phyloP scores from a whole-genome alignment of 1,140 invertebrate genomes.

The Lepidotrigona ventralis region DNA sequence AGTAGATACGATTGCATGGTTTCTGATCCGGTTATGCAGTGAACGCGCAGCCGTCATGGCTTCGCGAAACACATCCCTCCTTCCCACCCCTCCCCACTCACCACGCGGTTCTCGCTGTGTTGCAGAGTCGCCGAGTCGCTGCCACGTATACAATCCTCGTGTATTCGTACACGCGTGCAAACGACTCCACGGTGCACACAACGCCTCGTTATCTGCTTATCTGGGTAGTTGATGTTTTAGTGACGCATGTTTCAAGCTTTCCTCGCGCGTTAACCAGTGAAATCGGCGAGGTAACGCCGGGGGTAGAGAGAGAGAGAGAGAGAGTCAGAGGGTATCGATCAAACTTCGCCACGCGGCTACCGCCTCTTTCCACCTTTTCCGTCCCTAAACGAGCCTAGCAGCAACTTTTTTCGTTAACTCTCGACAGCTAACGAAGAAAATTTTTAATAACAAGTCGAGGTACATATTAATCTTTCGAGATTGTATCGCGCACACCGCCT shows the following conservation, averaged over 20 bases:
- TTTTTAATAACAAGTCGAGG: neutral
- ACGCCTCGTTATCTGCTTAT: constrained; percentile 61
- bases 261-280: constrained; percentile 54
- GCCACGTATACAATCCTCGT: neutral
- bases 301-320: too few species aligned
- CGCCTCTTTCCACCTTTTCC: neutral
- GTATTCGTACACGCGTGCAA: neutral
- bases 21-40: constrained; percentile 79
- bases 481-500: too few species aligned
- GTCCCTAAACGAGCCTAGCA: neutral
- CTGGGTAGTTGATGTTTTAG: constrained; percentile 60
- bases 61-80: constrained; percentile 65
- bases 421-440: neutral
- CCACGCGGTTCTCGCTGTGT: too few species aligned
- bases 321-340: constrained; percentile 52
- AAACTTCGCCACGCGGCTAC: constrained; percentile 51
- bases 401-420: neutral
- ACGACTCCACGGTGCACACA: neutral
- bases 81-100: too few species aligned
- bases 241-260: constrained; percentile 65
- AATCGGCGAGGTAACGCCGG: constrained; percentile 46
- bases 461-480: too few species aligned
- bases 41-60: constrained; percentile 69
- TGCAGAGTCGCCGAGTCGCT: too few species aligned
- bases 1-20: constrained; percentile 79